Percentiles rank a stretch among this genome's conserved stretches.
phyloP scores from a whole-genome alignment of 2,113 vertebrate genomes.

The Mormoops blainvillei region DNA sequence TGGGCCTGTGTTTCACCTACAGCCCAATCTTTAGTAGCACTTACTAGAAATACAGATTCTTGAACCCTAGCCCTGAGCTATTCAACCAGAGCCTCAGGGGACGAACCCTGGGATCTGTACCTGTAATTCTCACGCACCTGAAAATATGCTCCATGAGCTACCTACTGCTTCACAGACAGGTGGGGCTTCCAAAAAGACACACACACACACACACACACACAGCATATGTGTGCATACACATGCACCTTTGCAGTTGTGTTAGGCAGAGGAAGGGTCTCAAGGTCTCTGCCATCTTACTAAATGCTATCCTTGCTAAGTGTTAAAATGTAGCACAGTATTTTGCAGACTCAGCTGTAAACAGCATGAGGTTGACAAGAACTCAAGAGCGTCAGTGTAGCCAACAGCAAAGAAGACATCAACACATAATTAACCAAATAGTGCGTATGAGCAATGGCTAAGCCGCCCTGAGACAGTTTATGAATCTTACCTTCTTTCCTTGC shows the following conservation, averaged over 20 bases:
- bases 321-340: not conserved
- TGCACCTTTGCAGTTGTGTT: not conserved
- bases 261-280: not conserved
- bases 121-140: not conserved
- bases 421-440: not conserved
- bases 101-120: not conserved
- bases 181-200: no score
- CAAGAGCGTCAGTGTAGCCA: not conserved
- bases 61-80: not conserved
- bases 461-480: not conserved
- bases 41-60: not conserved
- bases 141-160: not conserved
- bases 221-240: not conserved
- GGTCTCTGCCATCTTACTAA: not conserved
- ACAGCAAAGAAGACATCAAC: not conserved
- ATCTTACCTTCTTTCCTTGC: not conserved
- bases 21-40: not conserved
- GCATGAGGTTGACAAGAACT: not conserved
- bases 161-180: not conserved
- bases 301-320: not conserved
- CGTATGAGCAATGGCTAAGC: not conserved
- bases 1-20: not conserved
- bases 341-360: not conserved
- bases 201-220: not conserved
- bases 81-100: not conserved